phyloP scores from a whole-genome alignment of 92 coral and sea anemone genomes.

The Anthopleura xanthogrammica region DNA sequence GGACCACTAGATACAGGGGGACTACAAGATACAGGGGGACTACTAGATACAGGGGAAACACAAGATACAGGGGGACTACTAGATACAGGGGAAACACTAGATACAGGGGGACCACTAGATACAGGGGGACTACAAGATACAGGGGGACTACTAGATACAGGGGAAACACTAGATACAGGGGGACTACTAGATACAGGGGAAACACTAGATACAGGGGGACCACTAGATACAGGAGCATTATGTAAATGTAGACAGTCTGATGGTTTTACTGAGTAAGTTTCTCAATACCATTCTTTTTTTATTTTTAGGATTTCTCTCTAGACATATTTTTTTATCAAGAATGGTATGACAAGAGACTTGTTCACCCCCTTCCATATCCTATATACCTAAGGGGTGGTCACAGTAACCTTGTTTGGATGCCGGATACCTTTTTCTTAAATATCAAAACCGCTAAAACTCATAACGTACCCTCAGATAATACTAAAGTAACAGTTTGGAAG shows the following conservation, averaged over 20 bases:
- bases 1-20: neutral
- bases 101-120: neutral
- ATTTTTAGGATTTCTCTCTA: slow-evolving; percentile 63
- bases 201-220: neutral
- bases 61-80: too few relatives aligned
- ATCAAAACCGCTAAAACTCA: slow-evolving; percentile 71
- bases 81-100: too few relatives aligned
- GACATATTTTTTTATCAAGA: slow-evolving; percentile 78
- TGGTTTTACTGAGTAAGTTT: too few relatives aligned
- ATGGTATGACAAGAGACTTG: slow-evolving; percentile 80
- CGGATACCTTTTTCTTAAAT: slow-evolving; percentile 83
- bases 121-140: neutral
- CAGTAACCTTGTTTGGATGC: slow-evolving; percentile 63
- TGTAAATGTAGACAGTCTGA: too few relatives aligned
- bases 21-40: neutral
- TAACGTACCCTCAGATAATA: slow-evolving; percentile 68
- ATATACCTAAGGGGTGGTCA: slow-evolving; percentile 50
- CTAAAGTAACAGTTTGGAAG: slow-evolving; percentile 35
- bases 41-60: neutral
- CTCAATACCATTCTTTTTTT: neutral
- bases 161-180: neutral
- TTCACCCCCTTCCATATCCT: slow-evolving; percentile 52
- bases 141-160: neutral
- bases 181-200: neutral
- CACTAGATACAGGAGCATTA: too few relatives aligned